Conservation (phyloP, 1,140 invertebrate genomes). For the Camponotus pennsylvanicus region DNA sequence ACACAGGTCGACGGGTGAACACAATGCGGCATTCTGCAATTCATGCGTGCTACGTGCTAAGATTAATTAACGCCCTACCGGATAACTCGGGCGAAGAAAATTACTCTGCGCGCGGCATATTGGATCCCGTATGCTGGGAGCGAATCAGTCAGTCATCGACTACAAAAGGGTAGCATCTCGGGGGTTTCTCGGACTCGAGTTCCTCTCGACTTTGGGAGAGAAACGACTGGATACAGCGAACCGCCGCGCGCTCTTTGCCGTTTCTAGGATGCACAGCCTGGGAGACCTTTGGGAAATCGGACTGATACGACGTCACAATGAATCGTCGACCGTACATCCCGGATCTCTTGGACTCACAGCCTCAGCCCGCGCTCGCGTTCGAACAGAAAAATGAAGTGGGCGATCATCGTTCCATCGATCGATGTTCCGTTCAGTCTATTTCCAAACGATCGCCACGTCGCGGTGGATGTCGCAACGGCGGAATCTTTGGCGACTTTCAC, state of each 20-base stretch:
- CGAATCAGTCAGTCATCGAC: neutral
- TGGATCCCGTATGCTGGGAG: neutral
- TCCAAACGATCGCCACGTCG: neutral
- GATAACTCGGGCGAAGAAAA: conserved; percentile 17
- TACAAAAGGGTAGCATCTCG: neutral
- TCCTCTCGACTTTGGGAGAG: neutral
- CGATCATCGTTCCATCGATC: neutral
- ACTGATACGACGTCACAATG: conserved; percentile 69
- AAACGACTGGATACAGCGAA: neutral
- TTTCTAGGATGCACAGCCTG: conserved; percentile 57
- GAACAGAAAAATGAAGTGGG: neutral
- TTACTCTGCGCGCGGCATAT: neutral
- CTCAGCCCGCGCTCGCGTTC: conserved; percentile 54
- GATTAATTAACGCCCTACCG: conserved; percentile 1
- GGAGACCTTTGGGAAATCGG: conserved; percentile 71
- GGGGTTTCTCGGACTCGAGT: neutral
- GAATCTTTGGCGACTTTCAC: conserved; percentile 66
- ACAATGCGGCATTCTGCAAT: conserved; percentile 72
- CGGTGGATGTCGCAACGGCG: conserved; percentile 59
- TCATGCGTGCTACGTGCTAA: conserved; percentile 43
- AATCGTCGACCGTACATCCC: conserved; percentile 61
- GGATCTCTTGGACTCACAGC: conserved; percentile 70
- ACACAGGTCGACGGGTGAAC: conserved; percentile 79
- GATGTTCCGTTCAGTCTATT: conserved; percentile 9
- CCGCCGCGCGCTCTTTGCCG: neutral